Evolutionary conservation across 2,113 vertebrate genomes (phyloP).

Genomic region (Chaetorhynchus papuensis): DNA sequence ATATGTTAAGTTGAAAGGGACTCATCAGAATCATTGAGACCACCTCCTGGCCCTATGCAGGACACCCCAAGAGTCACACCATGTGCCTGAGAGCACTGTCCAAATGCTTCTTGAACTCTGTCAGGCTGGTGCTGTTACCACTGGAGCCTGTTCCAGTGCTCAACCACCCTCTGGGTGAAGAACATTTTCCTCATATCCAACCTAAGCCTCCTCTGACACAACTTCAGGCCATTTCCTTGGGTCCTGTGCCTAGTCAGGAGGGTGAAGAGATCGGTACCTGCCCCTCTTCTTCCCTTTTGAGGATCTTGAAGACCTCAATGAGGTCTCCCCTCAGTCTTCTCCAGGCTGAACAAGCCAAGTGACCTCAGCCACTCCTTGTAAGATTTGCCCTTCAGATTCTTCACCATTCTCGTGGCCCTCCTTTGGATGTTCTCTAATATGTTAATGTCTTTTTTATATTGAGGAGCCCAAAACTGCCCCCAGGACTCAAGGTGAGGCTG

Average conservation of each 20-base stretch:
- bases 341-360: not conserved
- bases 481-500: fast-evolving
- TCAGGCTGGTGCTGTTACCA: not conserved
- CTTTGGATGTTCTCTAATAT: not conserved
- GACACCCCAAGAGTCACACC: not conserved
- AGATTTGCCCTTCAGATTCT: not conserved
- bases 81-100: not conserved
- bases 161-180: not conserved
- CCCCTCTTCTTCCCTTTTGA: not conserved
- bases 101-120: not conserved
- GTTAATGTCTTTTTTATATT: not conserved
- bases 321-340: not conserved
- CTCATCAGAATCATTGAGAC: not conserved
- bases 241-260: not conserved
- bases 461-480: not conserved
- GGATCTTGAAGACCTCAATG: not conserved
- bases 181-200: not conserved
- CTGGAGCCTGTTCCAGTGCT: not conserved
- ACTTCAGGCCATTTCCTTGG: not conserved
- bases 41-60: not conserved
- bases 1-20: not conserved
- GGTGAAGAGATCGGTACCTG: not conserved
- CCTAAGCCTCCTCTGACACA: not conserved
- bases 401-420: not conserved
- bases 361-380: not conserved